Base-by-base conservation (phyloP, 2,113 vertebrate species). In the Psephotus haematonotus region DNA sequence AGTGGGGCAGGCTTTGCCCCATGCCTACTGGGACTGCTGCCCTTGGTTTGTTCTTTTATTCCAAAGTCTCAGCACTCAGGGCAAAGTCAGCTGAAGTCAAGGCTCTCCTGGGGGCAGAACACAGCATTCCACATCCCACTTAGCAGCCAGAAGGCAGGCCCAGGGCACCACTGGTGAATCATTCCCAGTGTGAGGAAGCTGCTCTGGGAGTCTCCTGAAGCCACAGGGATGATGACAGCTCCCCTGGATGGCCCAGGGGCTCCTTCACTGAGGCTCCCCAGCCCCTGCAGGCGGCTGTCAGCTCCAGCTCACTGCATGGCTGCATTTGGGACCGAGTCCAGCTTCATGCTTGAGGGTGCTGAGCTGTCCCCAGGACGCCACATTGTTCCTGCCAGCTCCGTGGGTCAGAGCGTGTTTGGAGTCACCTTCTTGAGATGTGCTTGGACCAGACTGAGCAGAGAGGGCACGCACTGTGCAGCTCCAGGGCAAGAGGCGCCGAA, bases 271-370 rank as follows among this genome's bases (percentile, higher is more conserved):
- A 37, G 75, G 64, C 63, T 77, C 18, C 50, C 31, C 0, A 1
- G 46, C 19, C 20, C 50, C 67, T 4, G 14, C 75, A 62, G 68
- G 39, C 49, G 22, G 90, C 88, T 67, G 91, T 53, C 86, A 96
- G 70, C 75, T 83, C 75, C 82, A 74, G 72, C 68, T 93, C 46
- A 14, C 79, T 49, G 92, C 94, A 50, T 33, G 91, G 79, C 79
- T 94, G 92, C 19, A 0, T 31, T 7, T 47, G 67, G 88, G 44
- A 44, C 65, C 3, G 18, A 4, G 17, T 44, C 75, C 92, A 92
- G 5, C 75, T 57, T 60, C 82, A 65, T 0, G 82, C 89, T 81
- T 3, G 7, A 74, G 76, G 88, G 24, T 69, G 88, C 82, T 37
- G 37, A 70, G 71, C 59, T 39, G 5, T 10, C 7, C 49, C 82